A percentile compares a stretch with the other conserved stretches of the same genome.
Evolutionary conservation across 2,797 vertebrate species (phyloP).

Genomic region (Lacerta viridis): DNA sequence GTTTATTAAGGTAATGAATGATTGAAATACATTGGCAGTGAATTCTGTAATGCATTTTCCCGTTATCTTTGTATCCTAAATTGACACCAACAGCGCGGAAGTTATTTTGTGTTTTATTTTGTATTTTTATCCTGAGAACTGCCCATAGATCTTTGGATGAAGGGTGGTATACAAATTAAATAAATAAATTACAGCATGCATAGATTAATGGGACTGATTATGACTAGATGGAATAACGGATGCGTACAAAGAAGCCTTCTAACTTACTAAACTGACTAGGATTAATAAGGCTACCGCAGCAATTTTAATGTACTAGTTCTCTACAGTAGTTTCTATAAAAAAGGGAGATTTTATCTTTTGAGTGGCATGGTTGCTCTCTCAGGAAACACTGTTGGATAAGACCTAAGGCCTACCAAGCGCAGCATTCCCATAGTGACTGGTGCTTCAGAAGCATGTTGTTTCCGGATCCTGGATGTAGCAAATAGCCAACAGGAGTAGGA

Average conservation of each 20-base stretch:
- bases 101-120: too few species aligned
- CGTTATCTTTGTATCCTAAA: background rate
- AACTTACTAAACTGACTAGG: background rate
- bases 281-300: background rate
- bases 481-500: background rate
- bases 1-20: slow-evolving; percentile 43
- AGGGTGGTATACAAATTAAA: background rate
- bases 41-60: background rate
- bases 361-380: background rate
- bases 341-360: background rate
- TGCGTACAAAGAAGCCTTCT: background rate
- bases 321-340: background rate
- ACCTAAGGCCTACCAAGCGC: background rate
- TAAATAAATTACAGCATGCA: slow-evolving; percentile 28
- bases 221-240: background rate
- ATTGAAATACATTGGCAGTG: background rate
- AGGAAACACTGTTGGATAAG: background rate
- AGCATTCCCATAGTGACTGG: too few species aligned
- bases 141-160: background rate
- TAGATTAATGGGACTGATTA: slow-evolving; percentile 25
- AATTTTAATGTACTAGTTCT: background rate
- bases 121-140: slow-evolving; percentile 33
- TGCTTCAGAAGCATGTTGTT: too few species aligned
- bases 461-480: too few species aligned
- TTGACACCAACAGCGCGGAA: too few species aligned